phyloP scores from a whole-genome alignment of 1,140 invertebrate species.

The Potamilus streckersoni region DNA sequence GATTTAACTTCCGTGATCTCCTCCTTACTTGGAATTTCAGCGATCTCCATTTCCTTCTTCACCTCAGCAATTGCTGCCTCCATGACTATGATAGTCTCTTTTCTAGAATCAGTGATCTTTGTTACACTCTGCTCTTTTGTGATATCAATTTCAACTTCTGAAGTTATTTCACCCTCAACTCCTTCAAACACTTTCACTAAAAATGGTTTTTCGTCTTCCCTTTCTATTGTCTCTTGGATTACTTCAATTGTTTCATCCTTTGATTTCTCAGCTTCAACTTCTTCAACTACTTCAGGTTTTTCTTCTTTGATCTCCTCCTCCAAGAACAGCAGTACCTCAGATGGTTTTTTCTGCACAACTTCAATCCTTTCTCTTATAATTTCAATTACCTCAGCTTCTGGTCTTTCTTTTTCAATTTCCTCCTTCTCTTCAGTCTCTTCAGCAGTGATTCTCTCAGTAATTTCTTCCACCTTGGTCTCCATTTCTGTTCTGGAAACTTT shows the following conservation, averaged over 20 bases:
- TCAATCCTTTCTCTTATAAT: no score
- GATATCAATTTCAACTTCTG: no score
- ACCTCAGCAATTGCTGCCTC: neutral
- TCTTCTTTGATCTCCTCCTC: no score
- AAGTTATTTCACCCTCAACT: no score
- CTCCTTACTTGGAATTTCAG: neutral
- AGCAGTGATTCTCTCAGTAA: conserved; percentile 75
- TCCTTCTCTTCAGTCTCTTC: conserved; percentile 75
- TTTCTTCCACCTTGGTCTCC: conserved; percentile 15
- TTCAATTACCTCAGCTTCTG: conserved; percentile 74
- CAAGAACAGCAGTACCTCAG: no score
- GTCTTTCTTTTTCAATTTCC: conserved; percentile 83
- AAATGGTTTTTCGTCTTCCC: no score
- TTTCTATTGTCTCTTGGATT: no score
- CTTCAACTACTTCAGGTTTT: no score
- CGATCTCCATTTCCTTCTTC: neutral
- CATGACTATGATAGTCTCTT: conserved; percentile 3
- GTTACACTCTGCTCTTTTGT: no score
- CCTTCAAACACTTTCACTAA: no score
- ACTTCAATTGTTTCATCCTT: conserved; percentile 20
- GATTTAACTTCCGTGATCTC: neutral
- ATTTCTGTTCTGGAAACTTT: conserved; percentile 18
- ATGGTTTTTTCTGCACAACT: no score
- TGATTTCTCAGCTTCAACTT: neutral
- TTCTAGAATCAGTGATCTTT: neutral